A percentile compares a stretch with the other conserved stretches of the same genome.
Evolutionary conservation across 1,140 invertebrate species (phyloP).

Genomic region (Drosophila mauritiana): DNA sequence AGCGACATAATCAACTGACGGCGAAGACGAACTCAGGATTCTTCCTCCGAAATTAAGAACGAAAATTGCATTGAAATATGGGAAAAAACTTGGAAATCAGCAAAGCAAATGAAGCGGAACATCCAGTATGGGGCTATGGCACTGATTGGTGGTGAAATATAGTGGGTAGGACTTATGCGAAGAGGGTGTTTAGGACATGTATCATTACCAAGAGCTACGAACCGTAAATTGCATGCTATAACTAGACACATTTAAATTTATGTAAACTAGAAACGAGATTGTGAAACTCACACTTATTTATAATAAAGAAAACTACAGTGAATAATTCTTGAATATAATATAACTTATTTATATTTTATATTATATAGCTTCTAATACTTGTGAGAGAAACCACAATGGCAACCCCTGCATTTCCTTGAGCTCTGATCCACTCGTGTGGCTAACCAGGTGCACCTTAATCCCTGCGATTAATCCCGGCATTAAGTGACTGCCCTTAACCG

Average conservation of each 20-base stretch:
- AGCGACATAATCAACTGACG: constrained; percentile 72
- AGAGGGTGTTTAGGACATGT: background rate
- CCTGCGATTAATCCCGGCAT: background rate
- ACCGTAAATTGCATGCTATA: too few species aligned
- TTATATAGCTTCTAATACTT: too few species aligned
- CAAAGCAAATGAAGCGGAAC: constrained; percentile 69
- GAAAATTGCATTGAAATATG: constrained; percentile 69
- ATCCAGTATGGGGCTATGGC: background rate
- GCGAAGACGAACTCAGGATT: constrained; percentile 22
- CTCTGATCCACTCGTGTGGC: background rate
- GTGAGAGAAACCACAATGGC: too few species aligned
- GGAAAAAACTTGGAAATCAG: constrained; percentile 69
- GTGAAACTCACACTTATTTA: too few species aligned
- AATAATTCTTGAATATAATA: background rate
- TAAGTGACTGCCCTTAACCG: constrained; percentile 23
- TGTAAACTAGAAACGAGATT: too few species aligned
- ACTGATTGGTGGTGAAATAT: background rate
- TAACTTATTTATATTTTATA: too few species aligned
- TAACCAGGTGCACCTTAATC: background rate
- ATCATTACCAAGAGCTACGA: background rate
- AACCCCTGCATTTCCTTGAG: background rate
- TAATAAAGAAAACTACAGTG: too few species aligned
- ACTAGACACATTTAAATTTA: background rate
- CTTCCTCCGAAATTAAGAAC: constrained; percentile 53
- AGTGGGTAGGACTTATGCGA: background rate